Evolutionary conservation across 2,797 vertebrate species (phyloP).

Genomic region (Schizothorax lantsangensis): DNA sequence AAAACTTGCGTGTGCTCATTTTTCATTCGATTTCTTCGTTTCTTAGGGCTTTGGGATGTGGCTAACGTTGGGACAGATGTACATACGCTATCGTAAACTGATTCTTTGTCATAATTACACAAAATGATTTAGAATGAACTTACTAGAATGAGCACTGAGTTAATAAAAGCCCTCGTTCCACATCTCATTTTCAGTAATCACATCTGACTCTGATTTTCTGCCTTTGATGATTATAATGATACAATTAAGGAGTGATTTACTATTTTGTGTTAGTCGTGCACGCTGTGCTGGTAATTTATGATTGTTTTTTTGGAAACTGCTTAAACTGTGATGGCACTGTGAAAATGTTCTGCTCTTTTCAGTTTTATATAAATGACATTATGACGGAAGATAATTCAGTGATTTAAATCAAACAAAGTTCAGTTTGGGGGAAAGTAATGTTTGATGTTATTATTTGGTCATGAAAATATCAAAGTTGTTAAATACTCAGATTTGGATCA

Average conservation of each 20-base stretch:
- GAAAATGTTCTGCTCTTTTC: neutral
- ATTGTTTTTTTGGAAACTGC: constrained; percentile 21
- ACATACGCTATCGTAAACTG: constrained; percentile 45
- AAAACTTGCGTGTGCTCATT: constrained; percentile 38
- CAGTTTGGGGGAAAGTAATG: neutral
- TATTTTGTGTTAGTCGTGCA: constrained; percentile 36
- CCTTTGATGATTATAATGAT: constrained; percentile 54
- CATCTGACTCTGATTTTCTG: constrained; percentile 56
- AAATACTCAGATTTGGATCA: neutral
- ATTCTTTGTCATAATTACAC: constrained; percentile 60
- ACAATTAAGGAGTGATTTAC: constrained; percentile 57
- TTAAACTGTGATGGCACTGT: constrained; percentile 5
- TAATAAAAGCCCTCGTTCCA: constrained; percentile 52
- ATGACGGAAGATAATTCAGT: neutral
- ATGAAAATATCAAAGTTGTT: neutral
- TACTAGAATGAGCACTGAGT: constrained; percentile 51
- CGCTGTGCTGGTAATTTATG: neutral
- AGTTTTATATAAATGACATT: constrained; percentile 4
- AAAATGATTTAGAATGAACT: constrained; percentile 55
- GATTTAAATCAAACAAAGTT: neutral
- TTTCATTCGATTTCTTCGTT: constrained; percentile 1
- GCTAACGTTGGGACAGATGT: constrained; percentile 13
- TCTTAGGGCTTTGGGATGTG: constrained; percentile 41
- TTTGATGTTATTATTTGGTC: neutral
- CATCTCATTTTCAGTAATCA: constrained; percentile 59